Evolutionary conservation across 2,888 invertebrate species (phyloP), one percentile per base, ranked within the genome.

Genomic region (Cephonodes hylas): DNA sequence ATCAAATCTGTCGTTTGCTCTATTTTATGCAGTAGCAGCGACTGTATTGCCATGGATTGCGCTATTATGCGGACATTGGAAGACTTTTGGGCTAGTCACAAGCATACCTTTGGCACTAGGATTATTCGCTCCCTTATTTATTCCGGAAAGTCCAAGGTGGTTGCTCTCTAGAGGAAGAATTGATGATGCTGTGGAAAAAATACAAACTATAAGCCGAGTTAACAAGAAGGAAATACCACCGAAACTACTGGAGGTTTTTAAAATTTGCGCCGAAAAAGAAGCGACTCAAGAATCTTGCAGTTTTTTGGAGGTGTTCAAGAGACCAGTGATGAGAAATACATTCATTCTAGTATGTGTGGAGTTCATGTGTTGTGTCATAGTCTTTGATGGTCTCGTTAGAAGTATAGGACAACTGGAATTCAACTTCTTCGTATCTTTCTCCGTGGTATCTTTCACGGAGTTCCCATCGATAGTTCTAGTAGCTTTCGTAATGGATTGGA

Each of bases 131-230:
- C 84, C 83, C 44, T 75, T 84, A 20, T 68, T 82, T 46, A 61
- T 86, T 63, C 85, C 84, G 20, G 86, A 86, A 73, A 86, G 86
- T 65, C 84, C 86, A 42, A 79, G 82, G 68, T 86, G 86, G 86
- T 66, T 86, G 27, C 69, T 86, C 25, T 80, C 86, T 27, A 83
- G 76, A 75, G 85, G 85, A 22, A 80, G 81, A 20, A 68, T 82
- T 0, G 83, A 86, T 60, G 83, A 85, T 42, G 83, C 85, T 2
- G 68, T 86, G 7, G 64, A 77, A 2, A 86, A 81, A 69, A 64
- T 87, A 18, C 61, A 81, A 8, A 73, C 69, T 0, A 86, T 87
- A 8, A 80, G 81, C 25, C 76, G 82, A 65, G 73, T 82, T 0
- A 87, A 87, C 64, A 84, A 74, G 63, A 85, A 79, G 58, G 72